A percentile compares a stretch with the other conserved stretches of the same genome.
Conservation (phyloP, 1,140 invertebrate genomes). For the Andrena cerasifolii region DNA sequence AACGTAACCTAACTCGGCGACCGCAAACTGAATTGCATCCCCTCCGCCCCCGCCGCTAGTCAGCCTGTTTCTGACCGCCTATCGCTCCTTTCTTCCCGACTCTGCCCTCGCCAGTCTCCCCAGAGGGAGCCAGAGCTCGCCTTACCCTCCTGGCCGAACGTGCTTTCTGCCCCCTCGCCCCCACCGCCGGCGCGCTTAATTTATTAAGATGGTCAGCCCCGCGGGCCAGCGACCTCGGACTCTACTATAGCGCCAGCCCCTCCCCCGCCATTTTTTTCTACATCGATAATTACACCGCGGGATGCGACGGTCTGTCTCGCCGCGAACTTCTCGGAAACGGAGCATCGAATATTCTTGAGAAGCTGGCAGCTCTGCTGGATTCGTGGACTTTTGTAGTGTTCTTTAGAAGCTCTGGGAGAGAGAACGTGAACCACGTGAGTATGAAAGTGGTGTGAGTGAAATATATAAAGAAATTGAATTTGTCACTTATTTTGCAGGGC, state of each 20-base stretch:
- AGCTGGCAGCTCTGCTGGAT: too few relatives aligned
- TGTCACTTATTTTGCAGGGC: too few relatives aligned
- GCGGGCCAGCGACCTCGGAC: background rate
- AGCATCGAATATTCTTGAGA: background rate
- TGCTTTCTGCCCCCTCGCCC: background rate
- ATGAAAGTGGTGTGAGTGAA: too few relatives aligned
- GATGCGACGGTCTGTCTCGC: background rate
- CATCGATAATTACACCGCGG: constrained; percentile 1
- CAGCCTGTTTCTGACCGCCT: constrained; percentile 16
- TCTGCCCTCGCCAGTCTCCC: background rate
- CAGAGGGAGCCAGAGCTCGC: background rate
- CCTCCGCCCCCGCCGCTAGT: constrained; percentile 7
- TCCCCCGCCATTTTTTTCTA: background rate
- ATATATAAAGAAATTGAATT: too few relatives aligned
- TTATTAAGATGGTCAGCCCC: constrained; percentile 32
- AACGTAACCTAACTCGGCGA: constrained; percentile 63
- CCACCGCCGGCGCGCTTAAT: constrained; percentile 20
- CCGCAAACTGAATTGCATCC: constrained; percentile 73
- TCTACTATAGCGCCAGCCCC: background rate
- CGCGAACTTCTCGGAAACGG: constrained; percentile 10
- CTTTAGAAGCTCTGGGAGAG: too few relatives aligned
- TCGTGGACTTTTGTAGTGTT: too few relatives aligned
- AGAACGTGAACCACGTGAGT: too few relatives aligned
- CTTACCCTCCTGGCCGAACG: background rate
- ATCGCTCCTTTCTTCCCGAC: constrained; percentile 28